Evolutionary conservation across 2,888 invertebrate species (phyloP).

Genomic region (Morinoia aosen): DNA sequence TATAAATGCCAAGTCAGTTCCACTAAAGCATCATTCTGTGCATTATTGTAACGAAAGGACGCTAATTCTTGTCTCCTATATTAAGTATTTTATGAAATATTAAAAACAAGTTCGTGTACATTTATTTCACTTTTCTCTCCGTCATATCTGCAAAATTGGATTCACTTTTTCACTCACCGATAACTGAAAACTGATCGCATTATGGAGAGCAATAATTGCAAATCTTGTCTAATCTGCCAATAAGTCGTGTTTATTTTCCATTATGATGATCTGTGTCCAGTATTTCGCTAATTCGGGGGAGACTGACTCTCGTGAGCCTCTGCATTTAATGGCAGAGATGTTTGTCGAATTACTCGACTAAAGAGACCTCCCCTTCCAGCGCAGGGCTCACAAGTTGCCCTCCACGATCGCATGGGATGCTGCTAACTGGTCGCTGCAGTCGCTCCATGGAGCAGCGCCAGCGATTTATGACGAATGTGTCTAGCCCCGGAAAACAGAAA

Average conservation of each 20-base stretch:
- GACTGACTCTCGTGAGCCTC: background rate
- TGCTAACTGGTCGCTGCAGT: background rate
- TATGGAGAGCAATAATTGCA: background rate
- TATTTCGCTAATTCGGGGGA: background rate
- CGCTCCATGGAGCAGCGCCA: constrained; percentile 13
- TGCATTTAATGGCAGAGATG: background rate
- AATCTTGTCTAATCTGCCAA: background rate
- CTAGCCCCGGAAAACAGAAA: constrained; percentile 51
- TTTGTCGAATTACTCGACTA: background rate
- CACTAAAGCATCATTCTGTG: too few relatives aligned
- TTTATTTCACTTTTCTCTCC: too few relatives aligned
- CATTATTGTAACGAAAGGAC: too few relatives aligned
- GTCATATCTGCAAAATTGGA: too few relatives aligned
- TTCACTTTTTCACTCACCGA: background rate
- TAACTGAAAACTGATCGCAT: background rate
- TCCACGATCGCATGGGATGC: background rate
- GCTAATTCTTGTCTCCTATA: too few relatives aligned
- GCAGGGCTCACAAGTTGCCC: background rate
- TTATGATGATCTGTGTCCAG: background rate
- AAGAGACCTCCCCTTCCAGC: background rate
- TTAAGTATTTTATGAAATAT: too few relatives aligned
- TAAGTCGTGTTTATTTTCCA: background rate
- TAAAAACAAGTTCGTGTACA: background rate
- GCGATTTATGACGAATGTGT: constrained; percentile 40
- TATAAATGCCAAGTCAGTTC: too few relatives aligned